Percentiles rank a stretch among this genome's conserved stretches.
Conservation (phyloP, 2,113 vertebrate species). For the Podocnemis expansa region DNA sequence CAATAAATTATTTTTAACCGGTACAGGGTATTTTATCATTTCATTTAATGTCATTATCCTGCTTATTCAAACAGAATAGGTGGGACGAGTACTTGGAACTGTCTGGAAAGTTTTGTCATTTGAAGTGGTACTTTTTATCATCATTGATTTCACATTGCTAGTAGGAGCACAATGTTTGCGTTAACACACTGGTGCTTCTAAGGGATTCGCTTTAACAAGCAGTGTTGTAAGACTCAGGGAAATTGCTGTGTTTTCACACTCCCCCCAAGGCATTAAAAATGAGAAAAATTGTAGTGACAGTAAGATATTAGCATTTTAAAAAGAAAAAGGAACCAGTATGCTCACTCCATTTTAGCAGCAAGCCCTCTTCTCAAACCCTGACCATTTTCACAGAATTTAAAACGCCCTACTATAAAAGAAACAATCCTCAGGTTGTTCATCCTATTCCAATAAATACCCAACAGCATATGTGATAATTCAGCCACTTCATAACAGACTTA, state of each 20-base stretch:
- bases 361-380: accelerated
- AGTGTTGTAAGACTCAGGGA: not conserved
- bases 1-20: not conserved
- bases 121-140: not conserved
- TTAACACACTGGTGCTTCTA: not conserved
- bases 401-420: not conserved
- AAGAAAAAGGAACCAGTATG: not conserved
- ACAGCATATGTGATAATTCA: not conserved
- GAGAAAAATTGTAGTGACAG: not conserved
- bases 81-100: not conserved
- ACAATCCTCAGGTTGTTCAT: not conserved
- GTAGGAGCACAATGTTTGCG: not conserved
- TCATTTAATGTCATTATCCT: not conserved
- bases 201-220: not conserved
- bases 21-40: not conserved
- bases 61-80: not conserved
- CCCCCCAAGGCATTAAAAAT: not conserved
- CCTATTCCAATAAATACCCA: not conserved
- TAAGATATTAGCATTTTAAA: accelerated
- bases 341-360: not conserved
- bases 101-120: not conserved
- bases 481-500: not conserved
- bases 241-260: not conserved
- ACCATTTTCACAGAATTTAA: not conserved
- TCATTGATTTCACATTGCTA: not conserved